Evolutionary conservation across 2,888 invertebrate genomes (phyloP).

Genomic region (Agonopterix subpropinquella): DNA sequence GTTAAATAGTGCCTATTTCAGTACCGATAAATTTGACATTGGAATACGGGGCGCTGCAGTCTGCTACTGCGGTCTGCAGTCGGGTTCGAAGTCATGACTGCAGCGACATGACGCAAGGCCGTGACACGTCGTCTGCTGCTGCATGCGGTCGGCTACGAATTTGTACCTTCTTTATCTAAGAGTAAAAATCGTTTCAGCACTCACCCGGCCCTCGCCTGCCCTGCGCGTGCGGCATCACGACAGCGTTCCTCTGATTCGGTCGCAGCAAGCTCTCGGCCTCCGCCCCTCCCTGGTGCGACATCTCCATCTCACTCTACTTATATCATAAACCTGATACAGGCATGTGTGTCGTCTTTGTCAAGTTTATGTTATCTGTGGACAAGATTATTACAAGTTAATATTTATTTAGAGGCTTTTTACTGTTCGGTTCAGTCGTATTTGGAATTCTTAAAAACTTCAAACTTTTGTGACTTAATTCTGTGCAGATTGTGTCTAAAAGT

Average conservation of each 20-base stretch:
- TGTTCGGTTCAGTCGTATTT: neutral
- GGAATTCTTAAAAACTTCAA: neutral
- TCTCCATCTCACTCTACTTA: slow-evolving; percentile 54
- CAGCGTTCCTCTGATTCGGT: slow-evolving; percentile 48
- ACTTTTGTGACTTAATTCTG: too few species aligned
- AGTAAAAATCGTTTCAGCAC: too few species aligned
- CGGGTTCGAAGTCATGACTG: too few species aligned
- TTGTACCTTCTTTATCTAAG: too few species aligned
- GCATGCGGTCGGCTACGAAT: too few species aligned
- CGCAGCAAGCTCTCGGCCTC: slow-evolving; percentile 68
- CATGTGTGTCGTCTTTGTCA: slow-evolving; percentile 36
- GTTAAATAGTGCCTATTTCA: too few species aligned
- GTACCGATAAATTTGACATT: too few species aligned
- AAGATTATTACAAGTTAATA: slow-evolving; percentile 4
- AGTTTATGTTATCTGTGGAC: slow-evolving; percentile 27
- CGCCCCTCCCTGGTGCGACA: slow-evolving; percentile 59
- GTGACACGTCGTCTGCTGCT: too few species aligned
- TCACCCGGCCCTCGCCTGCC: slow-evolving; percentile 9
- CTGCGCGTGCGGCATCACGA: slow-evolving; percentile 47
- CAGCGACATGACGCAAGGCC: too few species aligned
- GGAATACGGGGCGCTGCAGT: too few species aligned
- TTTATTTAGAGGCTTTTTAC: neutral
- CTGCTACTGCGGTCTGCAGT: too few species aligned
- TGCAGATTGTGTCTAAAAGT: too few species aligned
- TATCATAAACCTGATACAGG: slow-evolving; percentile 56